phyloP scores from a whole-genome alignment of 2,888 invertebrate species.

The Epistrophe eligans region DNA sequence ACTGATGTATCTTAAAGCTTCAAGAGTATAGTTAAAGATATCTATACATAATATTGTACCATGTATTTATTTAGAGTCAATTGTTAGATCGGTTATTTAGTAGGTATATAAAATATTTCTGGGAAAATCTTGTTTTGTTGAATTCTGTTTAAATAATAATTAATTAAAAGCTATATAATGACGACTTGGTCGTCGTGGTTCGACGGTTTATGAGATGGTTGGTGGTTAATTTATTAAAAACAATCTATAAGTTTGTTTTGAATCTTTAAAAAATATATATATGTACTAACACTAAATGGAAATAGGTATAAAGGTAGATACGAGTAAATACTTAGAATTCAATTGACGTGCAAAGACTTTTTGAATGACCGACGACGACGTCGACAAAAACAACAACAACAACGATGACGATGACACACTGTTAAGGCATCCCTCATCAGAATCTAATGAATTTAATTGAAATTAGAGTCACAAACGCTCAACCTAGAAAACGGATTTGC shows the following conservation, averaged over 20 bases:
- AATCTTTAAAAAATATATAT: neutral
- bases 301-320: neutral
- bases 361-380: slow-evolving; percentile 27
- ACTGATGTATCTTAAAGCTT: slow-evolving; percentile 18
- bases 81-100: neutral
- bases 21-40: neutral
- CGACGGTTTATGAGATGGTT: slow-evolving; percentile 1
- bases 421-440: slow-evolving; percentile 40
- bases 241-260: slow-evolving; percentile 26
- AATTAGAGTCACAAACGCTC: slow-evolving; percentile 70
- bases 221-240: slow-evolving; percentile 55
- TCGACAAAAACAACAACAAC: slow-evolving; percentile 1
- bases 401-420: slow-evolving; percentile 46
- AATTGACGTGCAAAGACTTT: slow-evolving; percentile 41
- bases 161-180: slow-evolving; percentile 43
- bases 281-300: neutral
- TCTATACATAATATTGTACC: neutral
- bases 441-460: slow-evolving; percentile 53
- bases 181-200: neutral
- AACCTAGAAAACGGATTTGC: slow-evolving; percentile 48
- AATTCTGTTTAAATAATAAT: slow-evolving; percentile 53
- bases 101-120: slow-evolving; percentile 25
- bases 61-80: neutral
- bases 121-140: slow-evolving; percentile 49
- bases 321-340: slow-evolving; percentile 47